phyloP scores from a whole-genome alignment of 2,888 invertebrate species.

The Lycocerus yunnanus region DNA sequence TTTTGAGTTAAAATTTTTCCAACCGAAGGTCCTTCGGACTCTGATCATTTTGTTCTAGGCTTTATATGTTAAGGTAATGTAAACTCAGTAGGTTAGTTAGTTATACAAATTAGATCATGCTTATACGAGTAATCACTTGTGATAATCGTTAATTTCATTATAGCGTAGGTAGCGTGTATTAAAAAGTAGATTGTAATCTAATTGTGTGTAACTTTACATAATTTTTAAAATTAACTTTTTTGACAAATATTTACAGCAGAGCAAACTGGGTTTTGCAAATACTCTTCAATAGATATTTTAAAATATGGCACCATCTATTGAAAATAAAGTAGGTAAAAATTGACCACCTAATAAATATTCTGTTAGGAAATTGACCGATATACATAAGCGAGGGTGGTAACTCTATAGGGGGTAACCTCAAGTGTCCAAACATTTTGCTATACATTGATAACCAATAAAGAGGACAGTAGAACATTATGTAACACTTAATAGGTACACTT shows the following conservation, averaged over 20 bases:
- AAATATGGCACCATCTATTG: background rate
- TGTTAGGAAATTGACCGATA: constrained; percentile 25
- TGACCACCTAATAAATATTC: constrained; percentile 28
- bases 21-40: background rate
- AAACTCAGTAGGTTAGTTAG: background rate
- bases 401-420: constrained; percentile 40
- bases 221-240: background rate
- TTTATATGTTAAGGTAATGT: background rate
- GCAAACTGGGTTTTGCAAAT: background rate
- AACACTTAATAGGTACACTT: background rate
- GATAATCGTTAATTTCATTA: background rate
- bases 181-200: background rate
- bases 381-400: constrained; percentile 32
- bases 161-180: background rate
- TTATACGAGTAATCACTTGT: background rate
- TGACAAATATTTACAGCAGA: background rate
- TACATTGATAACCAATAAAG: constrained; percentile 30
- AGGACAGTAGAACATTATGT: background rate
- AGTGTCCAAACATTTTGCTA: constrained; percentile 40
- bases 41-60: background rate
- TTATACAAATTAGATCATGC: background rate
- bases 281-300: background rate
- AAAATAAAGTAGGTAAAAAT: constrained; percentile 18
- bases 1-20: background rate
- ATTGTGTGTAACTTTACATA: background rate